phyloP scores from a whole-genome alignment of 2,888 invertebrate species.

The Chrysotoxum bicinctum region DNA sequence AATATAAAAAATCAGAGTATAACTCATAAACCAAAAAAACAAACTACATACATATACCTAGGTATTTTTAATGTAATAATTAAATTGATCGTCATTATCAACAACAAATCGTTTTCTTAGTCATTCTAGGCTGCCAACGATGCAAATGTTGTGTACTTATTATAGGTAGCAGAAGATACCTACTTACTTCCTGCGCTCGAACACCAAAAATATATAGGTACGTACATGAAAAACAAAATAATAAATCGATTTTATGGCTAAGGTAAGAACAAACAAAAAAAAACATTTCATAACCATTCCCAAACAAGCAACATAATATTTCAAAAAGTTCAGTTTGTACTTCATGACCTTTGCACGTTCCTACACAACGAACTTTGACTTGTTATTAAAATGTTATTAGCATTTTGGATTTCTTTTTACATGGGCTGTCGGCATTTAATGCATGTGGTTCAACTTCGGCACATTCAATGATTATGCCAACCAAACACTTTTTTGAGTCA shows the following conservation, averaged over 20 bases:
- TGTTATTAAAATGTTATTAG: neutral
- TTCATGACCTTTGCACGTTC: slow-evolving; percentile 22
- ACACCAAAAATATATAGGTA: no score
- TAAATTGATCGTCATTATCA: no score
- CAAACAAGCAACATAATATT: neutral
- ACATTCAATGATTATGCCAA: slow-evolving; percentile 17
- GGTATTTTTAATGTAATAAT: no score
- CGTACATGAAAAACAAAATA: neutral
- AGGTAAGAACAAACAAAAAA: neutral
- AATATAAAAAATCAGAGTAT: no score
- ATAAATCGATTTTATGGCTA: neutral
- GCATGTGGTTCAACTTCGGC: neutral
- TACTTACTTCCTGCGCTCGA: no score
- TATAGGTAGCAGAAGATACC: neutral
- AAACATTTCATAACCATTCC: neutral
- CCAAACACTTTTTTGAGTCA: slow-evolving; percentile 47
- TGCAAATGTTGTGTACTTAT: neutral
- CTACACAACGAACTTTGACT: neutral
- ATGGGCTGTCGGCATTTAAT: neutral
- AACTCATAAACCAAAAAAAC: no score
- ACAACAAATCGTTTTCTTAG: neutral
- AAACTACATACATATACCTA: no score
- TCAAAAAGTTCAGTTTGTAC: neutral
- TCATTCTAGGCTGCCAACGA: neutral
- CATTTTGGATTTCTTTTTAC: no score